Evolutionary conservation across 2,888 invertebrate genomes (phyloP).

Genomic region (Dasypolia templi): DNA sequence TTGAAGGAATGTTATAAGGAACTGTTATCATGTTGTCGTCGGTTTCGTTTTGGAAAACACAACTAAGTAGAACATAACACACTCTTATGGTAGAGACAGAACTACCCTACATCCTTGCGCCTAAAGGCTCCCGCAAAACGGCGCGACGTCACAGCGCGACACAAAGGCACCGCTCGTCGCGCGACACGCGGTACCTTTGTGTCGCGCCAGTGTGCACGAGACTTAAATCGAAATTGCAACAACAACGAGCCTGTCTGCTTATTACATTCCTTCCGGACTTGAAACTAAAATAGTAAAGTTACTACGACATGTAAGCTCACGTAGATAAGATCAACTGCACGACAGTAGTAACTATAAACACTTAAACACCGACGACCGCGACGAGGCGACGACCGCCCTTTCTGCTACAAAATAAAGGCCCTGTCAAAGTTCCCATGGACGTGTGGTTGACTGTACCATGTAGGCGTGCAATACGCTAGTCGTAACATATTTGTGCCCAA

Average conservation of each 20-base stretch:
- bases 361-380: neutral
- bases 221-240: neutral
- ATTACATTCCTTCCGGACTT: too few species aligned
- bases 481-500: conserved; percentile 55
- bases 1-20: conserved; percentile 20
- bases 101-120: neutral
- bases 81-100: neutral
- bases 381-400: neutral
- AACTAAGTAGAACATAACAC: neutral
- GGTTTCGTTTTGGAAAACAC: conserved; percentile 11
- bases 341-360: neutral
- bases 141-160: too few species aligned
- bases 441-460: conserved; percentile 11
- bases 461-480: conserved; percentile 38
- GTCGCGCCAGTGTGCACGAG: too few species aligned
- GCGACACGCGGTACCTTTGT: too few species aligned
- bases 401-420: conserved; percentile 1
- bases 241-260: neutral
- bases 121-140: too few species aligned
- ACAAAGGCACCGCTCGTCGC: too few species aligned
- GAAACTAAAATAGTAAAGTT: conserved; percentile 1
- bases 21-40: conserved; percentile 5
- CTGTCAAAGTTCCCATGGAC: neutral
- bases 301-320: neutral
- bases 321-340: neutral